A percentile compares a stretch with the other conserved stretches of the same genome.
These are phyloP conservation scores for Heliconius himera DNA, from an alignment of 1,140 invertebrate genomes.

Conservation along the genomic window DNA sequence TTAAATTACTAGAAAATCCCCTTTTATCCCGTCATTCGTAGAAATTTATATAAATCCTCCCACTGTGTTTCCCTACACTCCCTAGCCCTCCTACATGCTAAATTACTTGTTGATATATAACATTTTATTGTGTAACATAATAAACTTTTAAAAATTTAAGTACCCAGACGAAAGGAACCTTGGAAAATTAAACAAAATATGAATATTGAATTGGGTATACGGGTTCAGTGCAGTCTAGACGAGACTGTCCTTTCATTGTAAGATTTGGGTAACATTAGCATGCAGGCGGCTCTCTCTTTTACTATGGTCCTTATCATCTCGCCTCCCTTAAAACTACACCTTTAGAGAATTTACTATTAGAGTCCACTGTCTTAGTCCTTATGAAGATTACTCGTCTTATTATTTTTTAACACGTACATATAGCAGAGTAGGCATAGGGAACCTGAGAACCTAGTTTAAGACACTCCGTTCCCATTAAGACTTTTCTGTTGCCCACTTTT, in stretches of 20 bases:
- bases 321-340: not conserved
- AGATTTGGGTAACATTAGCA: not conserved
- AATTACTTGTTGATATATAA: no score
- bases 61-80: no score
- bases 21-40: no score
- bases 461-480: not conserved
- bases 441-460: not conserved
- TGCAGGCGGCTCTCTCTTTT: not conserved
- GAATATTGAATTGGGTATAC: not conserved
- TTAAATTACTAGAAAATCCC: no score
- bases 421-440: not conserved
- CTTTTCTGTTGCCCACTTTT: no score
- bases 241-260: not conserved
- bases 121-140: not conserved
- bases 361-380: no score
- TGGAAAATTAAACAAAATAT: conserved; percentile 8
- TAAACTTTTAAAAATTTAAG: not conserved
- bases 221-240: not conserved
- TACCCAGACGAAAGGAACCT: not conserved
- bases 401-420: not conserved
- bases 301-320: not conserved
- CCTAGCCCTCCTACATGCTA: no score
- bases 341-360: no score
- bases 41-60: no score
- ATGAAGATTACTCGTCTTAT: no score